Evolutionary conservation across 2,113 vertebrate genomes (phyloP).

Genomic region (Myrmophylax atrothorax): DNA sequence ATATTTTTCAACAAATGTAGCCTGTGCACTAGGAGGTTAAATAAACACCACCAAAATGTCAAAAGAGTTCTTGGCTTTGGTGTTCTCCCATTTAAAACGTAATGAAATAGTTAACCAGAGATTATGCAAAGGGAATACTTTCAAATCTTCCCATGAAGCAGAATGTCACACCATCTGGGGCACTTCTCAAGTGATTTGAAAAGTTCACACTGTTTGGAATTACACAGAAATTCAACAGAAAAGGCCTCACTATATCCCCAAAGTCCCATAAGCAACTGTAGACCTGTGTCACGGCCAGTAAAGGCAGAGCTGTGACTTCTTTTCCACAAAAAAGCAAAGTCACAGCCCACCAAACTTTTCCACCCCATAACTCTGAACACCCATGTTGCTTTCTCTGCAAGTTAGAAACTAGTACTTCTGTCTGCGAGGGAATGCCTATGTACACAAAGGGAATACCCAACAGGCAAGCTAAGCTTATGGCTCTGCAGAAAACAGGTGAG

Average conservation of each 20-base stretch:
- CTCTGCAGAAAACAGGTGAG: background rate
- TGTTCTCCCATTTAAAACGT: slow-evolving; percentile 33
- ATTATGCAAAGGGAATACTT: slow-evolving; percentile 67
- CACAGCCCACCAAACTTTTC: slow-evolving; percentile 42
- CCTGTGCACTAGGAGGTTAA: slow-evolving; percentile 66
- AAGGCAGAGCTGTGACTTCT: slow-evolving; percentile 50
- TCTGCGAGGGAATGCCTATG: background rate
- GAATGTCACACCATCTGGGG: slow-evolving; percentile 75
- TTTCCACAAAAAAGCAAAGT: slow-evolving; percentile 48
- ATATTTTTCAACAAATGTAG: slow-evolving; percentile 68
- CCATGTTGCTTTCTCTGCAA: background rate
- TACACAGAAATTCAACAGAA: slow-evolving; percentile 72
- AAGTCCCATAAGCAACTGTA: slow-evolving; percentile 72
- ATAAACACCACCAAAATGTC: slow-evolving; percentile 65
- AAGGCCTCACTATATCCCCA: slow-evolving; percentile 67
- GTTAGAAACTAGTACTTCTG: background rate
- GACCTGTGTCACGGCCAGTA: slow-evolving; percentile 59
- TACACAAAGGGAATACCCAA: background rate
- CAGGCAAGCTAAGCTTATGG: background rate
- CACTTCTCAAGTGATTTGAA: slow-evolving; percentile 69
- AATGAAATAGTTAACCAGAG: slow-evolving; percentile 68
- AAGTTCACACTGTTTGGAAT: slow-evolving; percentile 73
- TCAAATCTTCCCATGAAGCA: slow-evolving; percentile 71
- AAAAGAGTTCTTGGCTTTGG: slow-evolving; percentile 31
- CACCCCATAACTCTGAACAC: slow-evolving; percentile 3